Evolutionary conservation across 2,113 vertebrate genomes (phyloP), one percentile per base, ranked within the genome.

Genomic region (Ameiurus melas): DNA sequence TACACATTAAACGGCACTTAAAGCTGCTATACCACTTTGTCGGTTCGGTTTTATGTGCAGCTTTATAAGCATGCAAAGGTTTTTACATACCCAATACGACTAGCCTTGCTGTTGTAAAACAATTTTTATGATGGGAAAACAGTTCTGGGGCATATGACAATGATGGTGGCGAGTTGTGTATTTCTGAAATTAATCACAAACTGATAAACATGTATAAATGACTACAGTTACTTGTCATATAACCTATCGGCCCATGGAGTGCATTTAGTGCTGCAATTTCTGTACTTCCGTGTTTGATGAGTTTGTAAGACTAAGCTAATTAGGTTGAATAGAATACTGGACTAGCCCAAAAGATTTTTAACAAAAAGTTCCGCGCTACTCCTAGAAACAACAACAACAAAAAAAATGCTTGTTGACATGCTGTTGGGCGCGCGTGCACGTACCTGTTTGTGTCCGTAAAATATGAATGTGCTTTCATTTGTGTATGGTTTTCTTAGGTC

Each of bases 51-150:
- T 97, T 97, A 98, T 96, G 94, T 97, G 97, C 91, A 88, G 93
- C 96, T 99, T 99, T 99, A 99, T 98, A 98, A 97, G 97, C 98
- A 97, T 96, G 96, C 96, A 97, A 97, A 97, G 93, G 96, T 94
- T 97, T 99, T 99, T 99, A 99, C 97, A 97, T 96, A 96, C 97
- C 97, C 97, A 96, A 96, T 98, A 98, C 98, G 97, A 96, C 96
- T 96, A 96, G 94, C 94, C 97, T 95, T 96, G 95, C 94, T 96
- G 95, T 94, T 96, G 96, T 99, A 98, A 99, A 98, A 96, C 13
- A 14, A 93, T 96, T 96, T 99, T 99, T 99, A 99, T 97, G 96
- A 97, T 96, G 96, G 96, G 96, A 95, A 97, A 97, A 95, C 95
- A 94, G 96, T 96, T 96, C 95, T 96, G 96, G 94, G 94, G 92